Base-by-base conservation (phyloP, 2,888 invertebrate genomes). In the Papilio protenor region DNA sequence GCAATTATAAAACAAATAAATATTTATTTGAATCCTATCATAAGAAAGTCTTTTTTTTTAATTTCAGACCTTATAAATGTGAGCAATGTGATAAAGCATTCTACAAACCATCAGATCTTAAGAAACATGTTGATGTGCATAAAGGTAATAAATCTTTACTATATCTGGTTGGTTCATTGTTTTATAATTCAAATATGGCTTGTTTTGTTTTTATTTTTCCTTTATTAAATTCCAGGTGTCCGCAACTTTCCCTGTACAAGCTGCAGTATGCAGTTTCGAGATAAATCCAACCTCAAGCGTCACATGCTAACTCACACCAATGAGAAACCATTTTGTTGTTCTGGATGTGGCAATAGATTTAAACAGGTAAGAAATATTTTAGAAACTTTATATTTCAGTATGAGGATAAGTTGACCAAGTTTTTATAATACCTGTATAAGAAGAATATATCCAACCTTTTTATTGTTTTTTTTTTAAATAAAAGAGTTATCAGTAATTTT, bases 61-160 rank as follows among this genome's bases (percentile, higher is more conserved):
- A 77, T 89, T 91, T 57, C 88, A 94, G 94, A 80, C 92, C 93
- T 0, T 92, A 94, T 80, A 94, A 93, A 83, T 94, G 94, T 86
- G 91, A 92, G 57, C 81, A 87, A 75, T 94, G 94, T 86, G 88
- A 89, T 16, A 93, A 92, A 84, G 78, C 88, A 40, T 94, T 94
- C 79, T 88, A 90, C 57, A 94, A 93, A 80, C 85, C 86, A 18
- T 93, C 93, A 3, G 94, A 94, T 83, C 85, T 94, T 72, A 90
- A 90, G 69, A 93, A 91, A 81, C 94, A 94, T 81, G 87, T 87
- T 81, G 87, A 87, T 79, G 82, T 89, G 10, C 94, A 94, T 82
- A 87, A 83, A 80, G 88, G 94, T 94, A 86, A 66, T 73, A 5
- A 0, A 18, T 52, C 11, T 52, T 52, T 16, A 5, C 3, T 16